Evolutionary conservation across 2,888 invertebrate genomes (phyloP), one percentile per base, ranked within the genome.

Genomic region (Brenthis daphne): DNA sequence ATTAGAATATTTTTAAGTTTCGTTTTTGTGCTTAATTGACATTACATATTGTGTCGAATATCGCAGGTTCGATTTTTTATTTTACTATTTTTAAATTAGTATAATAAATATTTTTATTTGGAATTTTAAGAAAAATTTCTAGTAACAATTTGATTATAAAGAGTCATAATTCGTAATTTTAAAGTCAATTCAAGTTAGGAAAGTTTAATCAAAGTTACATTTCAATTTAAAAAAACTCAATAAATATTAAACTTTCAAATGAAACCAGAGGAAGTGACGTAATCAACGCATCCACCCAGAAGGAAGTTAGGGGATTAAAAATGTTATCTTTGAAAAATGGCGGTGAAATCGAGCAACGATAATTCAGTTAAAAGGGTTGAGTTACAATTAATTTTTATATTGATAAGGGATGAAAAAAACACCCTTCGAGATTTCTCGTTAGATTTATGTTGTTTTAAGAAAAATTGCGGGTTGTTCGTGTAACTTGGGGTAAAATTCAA

Each of bases 261-360:
- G 79, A 82, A 84, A 80, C 83, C 82, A 81, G 82, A 82, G 81
- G 80, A 80, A 77, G 81, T 80, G 73, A 64, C 60, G 53, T 85
- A 82, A 85, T 85, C 85, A 83, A 81, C 71, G 73, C 80, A 85
- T 73, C 81, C 80, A 74, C 79, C 78, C 80, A 79, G 76, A 79
- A 80, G 79, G 76, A 74, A 80, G 80, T 79, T 75, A 79, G 80
- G 76, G 83, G 88, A 88, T 89, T 88, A 88, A 85, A 85, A 85
- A 86, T 82, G 79, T 86, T 86, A 85, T 87, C 87, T 87, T 80
- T 81, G 79, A 87, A 87, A 88, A 89, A 88, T 82, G 83, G 70
- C 68, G 61, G 80, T 74, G 77, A 75, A 81, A 85, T 85, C 78
- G 82, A 80, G 80, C 76, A 70, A 67, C 66, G 70, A 68, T 71